Conservation (phyloP, 2,888 invertebrate genomes). For the Drosophila neutralis region DNA sequence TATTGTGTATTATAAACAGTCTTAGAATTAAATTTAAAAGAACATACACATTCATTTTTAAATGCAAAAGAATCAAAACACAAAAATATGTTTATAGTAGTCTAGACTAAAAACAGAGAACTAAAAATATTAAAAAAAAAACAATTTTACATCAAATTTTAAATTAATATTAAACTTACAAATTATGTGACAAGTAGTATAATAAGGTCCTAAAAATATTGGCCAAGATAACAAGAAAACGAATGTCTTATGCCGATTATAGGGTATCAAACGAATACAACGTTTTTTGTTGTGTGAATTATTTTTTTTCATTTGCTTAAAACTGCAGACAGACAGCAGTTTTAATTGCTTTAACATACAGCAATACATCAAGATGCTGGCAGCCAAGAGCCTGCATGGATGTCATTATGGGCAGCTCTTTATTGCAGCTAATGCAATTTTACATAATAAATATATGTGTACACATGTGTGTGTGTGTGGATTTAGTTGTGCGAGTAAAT, state of each 20-base stretch:
- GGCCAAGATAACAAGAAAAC: not conserved
- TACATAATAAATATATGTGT: conserved; percentile 64
- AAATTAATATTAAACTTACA: not conserved
- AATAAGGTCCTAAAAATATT: not conserved
- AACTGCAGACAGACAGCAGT: conserved; percentile 73
- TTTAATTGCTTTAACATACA: conserved; percentile 81
- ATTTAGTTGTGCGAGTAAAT: conserved; percentile 9
- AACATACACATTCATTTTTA: not conserved
- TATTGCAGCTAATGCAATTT: conserved; percentile 66
- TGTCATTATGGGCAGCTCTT: conserved; percentile 72
- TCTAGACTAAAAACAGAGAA: not conserved
- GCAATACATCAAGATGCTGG: conserved; percentile 75
- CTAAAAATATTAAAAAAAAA: not conserved
- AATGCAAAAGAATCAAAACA: not conserved
- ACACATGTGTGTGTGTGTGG: conserved; percentile 20
- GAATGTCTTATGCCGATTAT: not conserved
- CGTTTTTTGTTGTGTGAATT: not conserved
- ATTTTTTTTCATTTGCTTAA: conserved; percentile 3
- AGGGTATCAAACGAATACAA: conserved; percentile 9
- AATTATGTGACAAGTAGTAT: not conserved
- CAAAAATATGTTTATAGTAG: too few relatives aligned
- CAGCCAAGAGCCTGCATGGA: conserved; percentile 63
- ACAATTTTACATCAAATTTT: not conserved
- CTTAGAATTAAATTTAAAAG: not conserved
- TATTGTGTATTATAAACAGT: not conserved